Percentiles rank a stretch among this genome's conserved stretches.
Conservation (phyloP, 2,888 invertebrate species). For the Drosophila mayaguana region DNA sequence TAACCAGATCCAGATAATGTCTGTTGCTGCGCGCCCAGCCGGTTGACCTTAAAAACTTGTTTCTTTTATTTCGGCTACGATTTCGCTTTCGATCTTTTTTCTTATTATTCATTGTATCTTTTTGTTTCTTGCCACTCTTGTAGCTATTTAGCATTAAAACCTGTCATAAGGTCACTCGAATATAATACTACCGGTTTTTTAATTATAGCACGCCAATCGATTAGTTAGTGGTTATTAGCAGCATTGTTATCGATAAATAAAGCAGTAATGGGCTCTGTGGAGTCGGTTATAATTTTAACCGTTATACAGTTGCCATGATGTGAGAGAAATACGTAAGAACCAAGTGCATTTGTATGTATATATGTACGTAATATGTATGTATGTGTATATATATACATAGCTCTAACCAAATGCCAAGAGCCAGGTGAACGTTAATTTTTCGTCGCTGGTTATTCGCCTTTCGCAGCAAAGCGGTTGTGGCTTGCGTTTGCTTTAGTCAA, state of each 20-base stretch:
- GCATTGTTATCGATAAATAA: constrained; percentile 39
- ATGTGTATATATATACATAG: background rate
- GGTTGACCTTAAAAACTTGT: constrained; percentile 81
- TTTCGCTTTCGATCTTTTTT: constrained; percentile 40
- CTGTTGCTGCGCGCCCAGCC: constrained; percentile 40
- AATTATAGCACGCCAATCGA: constrained; percentile 18
- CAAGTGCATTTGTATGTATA: background rate
- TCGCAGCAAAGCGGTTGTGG: background rate
- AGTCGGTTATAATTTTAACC: constrained; percentile 12
- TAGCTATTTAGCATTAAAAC: constrained; percentile 51
- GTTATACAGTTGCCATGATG: constrained; percentile 39
- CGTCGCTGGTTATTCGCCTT: background rate
- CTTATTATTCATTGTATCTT: background rate
- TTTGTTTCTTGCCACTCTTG: constrained; percentile 30
- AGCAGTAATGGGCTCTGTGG: background rate
- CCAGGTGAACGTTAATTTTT: constrained; percentile 7
- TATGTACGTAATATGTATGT: background rate
- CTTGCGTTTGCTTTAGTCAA: constrained; percentile 17
- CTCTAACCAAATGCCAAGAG: constrained; percentile 21
- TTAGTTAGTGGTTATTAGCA: background rate
- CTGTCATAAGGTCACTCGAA: constrained; percentile 66
- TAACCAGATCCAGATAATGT: constrained; percentile 1
- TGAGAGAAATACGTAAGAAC: constrained; percentile 30
- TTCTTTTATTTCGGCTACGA: constrained; percentile 47
- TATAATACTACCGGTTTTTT: constrained; percentile 53